phyloP scores from a whole-genome alignment of 2,113 vertebrate species.

The Neomonachus schauinslandi region DNA sequence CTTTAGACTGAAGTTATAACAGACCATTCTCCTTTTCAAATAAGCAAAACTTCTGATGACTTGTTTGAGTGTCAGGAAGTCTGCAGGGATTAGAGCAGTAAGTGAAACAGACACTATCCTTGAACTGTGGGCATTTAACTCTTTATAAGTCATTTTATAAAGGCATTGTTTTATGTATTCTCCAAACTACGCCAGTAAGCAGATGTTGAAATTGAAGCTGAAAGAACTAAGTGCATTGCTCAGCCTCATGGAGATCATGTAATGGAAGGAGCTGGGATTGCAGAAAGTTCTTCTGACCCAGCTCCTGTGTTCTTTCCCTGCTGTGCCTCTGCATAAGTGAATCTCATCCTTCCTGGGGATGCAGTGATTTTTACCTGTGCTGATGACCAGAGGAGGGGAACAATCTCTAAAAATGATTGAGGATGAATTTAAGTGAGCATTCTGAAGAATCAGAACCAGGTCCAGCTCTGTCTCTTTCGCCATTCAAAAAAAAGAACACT shows the following conservation, averaged over 20 bases:
- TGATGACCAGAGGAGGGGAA: neutral
- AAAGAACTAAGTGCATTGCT: neutral
- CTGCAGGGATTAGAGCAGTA: neutral
- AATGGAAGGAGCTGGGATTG: neutral
- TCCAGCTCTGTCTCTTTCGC: neutral
- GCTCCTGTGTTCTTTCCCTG: neutral
- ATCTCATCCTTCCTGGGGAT: neutral
- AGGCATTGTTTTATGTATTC: neutral
- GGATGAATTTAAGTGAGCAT: neutral
- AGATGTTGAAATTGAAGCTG: neutral
- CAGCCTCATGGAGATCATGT: neutral
- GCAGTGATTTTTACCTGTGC: neutral
- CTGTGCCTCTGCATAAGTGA: neutral
- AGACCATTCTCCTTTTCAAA: neutral
- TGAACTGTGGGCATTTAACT: neutral
- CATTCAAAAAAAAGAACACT: neutral
- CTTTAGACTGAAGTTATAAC: neutral
- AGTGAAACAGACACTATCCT: neutral
- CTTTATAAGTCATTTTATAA: neutral
- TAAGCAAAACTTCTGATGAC: neutral
- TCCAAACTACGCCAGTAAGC: neutral
- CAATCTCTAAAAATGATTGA: neutral
- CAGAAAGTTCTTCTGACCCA: neutral
- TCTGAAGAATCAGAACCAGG: neutral
- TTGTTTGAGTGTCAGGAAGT: neutral